phyloP scores from a whole-genome alignment of 2,797 vertebrate species.

The Manis crassicaudata region DNA sequence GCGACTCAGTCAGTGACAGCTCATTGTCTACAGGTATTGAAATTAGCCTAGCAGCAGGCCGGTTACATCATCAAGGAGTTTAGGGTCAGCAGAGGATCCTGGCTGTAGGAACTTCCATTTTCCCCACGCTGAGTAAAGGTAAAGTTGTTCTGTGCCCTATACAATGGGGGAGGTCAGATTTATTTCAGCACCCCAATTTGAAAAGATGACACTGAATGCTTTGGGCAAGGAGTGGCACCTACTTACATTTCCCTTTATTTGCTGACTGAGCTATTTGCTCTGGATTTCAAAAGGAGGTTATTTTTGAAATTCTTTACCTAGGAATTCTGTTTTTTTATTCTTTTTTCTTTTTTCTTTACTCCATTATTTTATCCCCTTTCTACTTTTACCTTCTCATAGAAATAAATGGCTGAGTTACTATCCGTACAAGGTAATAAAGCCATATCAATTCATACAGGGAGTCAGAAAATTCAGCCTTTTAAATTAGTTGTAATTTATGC shows the following conservation, averaged over 20 bases:
- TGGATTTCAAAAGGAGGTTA: neutral
- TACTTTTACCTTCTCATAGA: neutral
- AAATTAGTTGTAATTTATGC: neutral
- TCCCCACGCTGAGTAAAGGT: neutral
- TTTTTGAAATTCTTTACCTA: neutral
- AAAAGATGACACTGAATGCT: neutral
- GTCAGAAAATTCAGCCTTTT: neutral
- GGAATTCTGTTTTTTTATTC: neutral
- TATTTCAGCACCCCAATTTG: neutral
- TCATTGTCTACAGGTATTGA: too few species aligned
- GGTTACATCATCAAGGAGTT: too few species aligned
- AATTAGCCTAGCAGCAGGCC: too few species aligned
- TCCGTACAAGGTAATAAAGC: neutral
- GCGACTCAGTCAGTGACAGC: too few species aligned
- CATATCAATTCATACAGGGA: neutral
- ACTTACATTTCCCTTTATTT: neutral
- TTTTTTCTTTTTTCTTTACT: neutral
- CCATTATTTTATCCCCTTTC: neutral
- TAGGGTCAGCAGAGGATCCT: too few species aligned
- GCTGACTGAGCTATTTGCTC: neutral
- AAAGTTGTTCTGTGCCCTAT: neutral
- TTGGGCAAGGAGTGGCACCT: accelerated
- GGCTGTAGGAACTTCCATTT: too few species aligned
- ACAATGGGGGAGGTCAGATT: neutral
- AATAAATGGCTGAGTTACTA: neutral